Conservation (phyloP, 2,888 invertebrate species). For the Gastrophysa polygoni region DNA sequence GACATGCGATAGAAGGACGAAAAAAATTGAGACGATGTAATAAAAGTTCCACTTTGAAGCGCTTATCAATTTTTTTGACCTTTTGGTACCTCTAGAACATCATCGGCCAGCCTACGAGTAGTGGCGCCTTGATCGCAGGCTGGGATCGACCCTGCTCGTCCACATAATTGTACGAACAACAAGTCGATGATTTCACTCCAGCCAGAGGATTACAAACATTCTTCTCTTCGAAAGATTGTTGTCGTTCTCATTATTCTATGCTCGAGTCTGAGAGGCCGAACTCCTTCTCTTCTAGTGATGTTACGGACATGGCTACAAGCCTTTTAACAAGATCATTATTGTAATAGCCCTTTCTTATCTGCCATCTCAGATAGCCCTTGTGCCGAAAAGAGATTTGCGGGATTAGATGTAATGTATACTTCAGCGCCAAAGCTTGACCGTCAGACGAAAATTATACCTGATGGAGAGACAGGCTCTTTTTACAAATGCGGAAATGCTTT, state of each 20-base stretch:
- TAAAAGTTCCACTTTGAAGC: too few species aligned
- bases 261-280: neutral
- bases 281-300: neutral
- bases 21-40: too few species aligned
- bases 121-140: too few species aligned
- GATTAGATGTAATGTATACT: conserved; percentile 30
- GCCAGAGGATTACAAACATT: too few species aligned
- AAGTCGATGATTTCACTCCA: too few species aligned
- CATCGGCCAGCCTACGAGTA: too few species aligned
- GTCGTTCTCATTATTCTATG: neutral
- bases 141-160: too few species aligned
- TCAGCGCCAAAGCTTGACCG: conserved; percentile 7
- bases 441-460: neutral
- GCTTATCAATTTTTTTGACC: too few species aligned
- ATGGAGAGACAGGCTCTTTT: neutral
- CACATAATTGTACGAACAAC: too few species aligned
- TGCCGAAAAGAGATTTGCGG: conserved; percentile 25
- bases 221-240: neutral
- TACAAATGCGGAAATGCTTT: neutral
- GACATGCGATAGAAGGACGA: too few species aligned
- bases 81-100: too few species aligned
- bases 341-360: conserved; percentile 34
- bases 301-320: conserved; percentile 9
- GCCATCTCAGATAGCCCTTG: conserved; percentile 21
- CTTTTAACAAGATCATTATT: conserved; percentile 34